Evolutionary conservation across 2,888 invertebrate species (phyloP).

Genomic region (Chrysodeixis includens): DNA sequence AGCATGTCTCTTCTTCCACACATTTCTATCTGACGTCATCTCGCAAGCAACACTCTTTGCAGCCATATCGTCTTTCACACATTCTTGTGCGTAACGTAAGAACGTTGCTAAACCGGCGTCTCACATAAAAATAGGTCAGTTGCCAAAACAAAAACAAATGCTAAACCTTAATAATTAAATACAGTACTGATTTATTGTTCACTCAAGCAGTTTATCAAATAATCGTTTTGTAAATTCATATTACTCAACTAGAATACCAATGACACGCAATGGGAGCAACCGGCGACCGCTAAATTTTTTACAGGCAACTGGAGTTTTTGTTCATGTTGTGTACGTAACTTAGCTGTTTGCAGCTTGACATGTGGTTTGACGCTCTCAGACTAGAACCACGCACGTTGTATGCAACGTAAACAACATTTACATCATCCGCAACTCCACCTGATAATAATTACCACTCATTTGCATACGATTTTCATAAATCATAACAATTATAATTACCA

Average conservation of each 20-base stretch:
- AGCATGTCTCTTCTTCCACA: too few relatives aligned
- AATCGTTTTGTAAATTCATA: conserved; percentile 58
- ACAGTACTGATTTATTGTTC: conserved; percentile 31
- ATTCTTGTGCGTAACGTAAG: too few relatives aligned
- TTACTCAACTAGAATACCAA: conserved; percentile 73
- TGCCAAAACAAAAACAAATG: conserved; percentile 12
- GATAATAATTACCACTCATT: conserved; percentile 13
- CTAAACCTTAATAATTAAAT: conserved; percentile 17
- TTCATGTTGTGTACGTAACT: conserved; percentile 49
- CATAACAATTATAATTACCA: conserved; percentile 16
- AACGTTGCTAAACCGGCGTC: background rate
- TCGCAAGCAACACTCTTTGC: too few relatives aligned
- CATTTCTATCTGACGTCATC: too few relatives aligned
- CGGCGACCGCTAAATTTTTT: conserved; percentile 36
- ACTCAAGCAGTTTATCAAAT: conserved; percentile 42
- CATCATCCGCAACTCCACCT: conserved; percentile 4
- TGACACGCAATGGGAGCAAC: conserved; percentile 72
- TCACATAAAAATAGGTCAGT: conserved; percentile 12
- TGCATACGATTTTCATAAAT: conserved; percentile 16
- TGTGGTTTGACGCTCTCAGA: conserved; percentile 28
- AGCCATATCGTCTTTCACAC: too few relatives aligned
- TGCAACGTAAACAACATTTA: conserved; percentile 26
- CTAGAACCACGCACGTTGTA: conserved; percentile 20
- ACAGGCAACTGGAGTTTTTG: conserved; percentile 43
- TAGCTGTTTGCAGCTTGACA: conserved; percentile 44